phyloP scores from a whole-genome alignment of 2,113 vertebrate genomes.

The Illadopsis cleaveri region DNA sequence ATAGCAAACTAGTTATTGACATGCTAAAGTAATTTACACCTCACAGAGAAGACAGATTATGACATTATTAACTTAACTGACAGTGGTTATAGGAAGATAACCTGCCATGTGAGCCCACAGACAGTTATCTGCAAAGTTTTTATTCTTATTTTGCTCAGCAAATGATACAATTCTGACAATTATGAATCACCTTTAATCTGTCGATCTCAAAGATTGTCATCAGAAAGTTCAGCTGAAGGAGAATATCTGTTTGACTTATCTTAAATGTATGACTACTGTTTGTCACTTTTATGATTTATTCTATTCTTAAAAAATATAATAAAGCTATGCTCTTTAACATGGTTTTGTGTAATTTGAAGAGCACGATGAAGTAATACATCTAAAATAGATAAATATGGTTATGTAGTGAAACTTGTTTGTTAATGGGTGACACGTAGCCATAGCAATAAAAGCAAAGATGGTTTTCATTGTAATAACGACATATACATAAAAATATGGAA shows the following conservation, averaged over 20 bases:
- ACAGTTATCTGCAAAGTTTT: constrained; percentile 59
- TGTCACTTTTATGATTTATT: constrained; percentile 62
- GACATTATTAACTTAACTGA: constrained; percentile 62
- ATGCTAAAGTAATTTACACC: constrained; percentile 54
- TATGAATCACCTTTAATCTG: constrained; percentile 69
- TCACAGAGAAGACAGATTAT: constrained; percentile 58
- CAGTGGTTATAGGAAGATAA: constrained; percentile 32
- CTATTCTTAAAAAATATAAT: constrained; percentile 53
- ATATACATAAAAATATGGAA: constrained; percentile 64
- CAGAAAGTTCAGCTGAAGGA: constrained; percentile 74
- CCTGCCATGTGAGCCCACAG: constrained; percentile 22
- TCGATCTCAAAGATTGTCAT: constrained; percentile 73
- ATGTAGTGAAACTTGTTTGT: constrained; percentile 57
- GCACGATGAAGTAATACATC: constrained; percentile 37
- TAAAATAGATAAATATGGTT: constrained; percentile 57
- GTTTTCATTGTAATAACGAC: constrained; percentile 61
- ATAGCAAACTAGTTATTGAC: constrained; percentile 61
- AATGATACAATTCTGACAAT: constrained; percentile 64
- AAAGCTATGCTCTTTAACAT: constrained; percentile 67
- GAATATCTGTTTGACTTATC: constrained; percentile 58
- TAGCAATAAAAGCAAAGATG: constrained; percentile 67
- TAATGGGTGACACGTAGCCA: constrained; percentile 44
- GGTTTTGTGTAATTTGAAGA: constrained; percentile 68
- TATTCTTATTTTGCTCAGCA: constrained; percentile 57
- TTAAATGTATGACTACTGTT: constrained; percentile 65